Conservation (phyloP, 2,113 vertebrate genomes). For the Bos javanicus region DNA sequence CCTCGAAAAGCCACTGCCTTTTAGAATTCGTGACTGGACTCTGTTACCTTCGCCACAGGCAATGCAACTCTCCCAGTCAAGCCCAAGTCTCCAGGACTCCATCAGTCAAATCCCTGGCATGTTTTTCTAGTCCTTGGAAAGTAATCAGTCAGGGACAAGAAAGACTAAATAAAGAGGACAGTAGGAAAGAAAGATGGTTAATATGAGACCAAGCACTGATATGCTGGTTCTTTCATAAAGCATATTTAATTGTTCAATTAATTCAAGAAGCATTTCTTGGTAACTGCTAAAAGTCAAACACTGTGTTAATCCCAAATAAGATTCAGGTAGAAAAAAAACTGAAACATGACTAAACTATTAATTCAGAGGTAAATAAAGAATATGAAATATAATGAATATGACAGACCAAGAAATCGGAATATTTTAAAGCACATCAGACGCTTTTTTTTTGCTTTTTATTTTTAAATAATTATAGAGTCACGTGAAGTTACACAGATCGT, state of each 20-base stretch:
- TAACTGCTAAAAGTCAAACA: neutral
- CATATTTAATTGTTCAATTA: neutral
- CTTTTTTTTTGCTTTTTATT: neutral
- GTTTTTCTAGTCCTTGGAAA: neutral
- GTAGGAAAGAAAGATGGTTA: neutral
- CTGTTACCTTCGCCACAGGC: neutral
- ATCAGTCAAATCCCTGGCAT: neutral
- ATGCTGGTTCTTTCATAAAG: neutral
- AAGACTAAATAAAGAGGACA: neutral
- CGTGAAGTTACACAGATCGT: neutral
- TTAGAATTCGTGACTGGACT: neutral
- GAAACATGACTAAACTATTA: neutral
- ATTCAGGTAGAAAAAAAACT: neutral
- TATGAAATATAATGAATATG: neutral
- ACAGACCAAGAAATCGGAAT: neutral
- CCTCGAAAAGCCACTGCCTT: neutral
- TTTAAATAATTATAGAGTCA: neutral
- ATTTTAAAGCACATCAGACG: neutral
- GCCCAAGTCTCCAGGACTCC: neutral
- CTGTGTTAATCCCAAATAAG: neutral
- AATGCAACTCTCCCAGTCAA: neutral
- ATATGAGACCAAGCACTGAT: neutral
- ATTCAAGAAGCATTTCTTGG: neutral
- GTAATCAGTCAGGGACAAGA: neutral
- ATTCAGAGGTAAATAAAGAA: neutral